These are phyloP conservation scores for Dynastes tityus DNA, from an alignment of 2,888 invertebrate genomes.

Conservation along the genomic window DNA sequence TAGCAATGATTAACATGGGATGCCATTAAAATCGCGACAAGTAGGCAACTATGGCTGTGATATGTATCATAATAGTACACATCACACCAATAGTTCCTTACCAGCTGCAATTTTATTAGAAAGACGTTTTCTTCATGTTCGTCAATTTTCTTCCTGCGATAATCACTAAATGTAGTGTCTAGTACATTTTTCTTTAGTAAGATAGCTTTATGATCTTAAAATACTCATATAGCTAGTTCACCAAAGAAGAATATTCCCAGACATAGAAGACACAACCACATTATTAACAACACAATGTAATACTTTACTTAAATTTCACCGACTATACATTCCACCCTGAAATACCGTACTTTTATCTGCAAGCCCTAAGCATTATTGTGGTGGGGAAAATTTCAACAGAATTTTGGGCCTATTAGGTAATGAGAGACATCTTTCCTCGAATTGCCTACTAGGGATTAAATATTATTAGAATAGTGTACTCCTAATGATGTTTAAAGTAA, in stretches of 20 bases:
- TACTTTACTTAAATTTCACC: too few relatives aligned
- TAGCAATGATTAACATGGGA: background rate
- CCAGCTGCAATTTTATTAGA: conserved; percentile 38
- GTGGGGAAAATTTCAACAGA: too few relatives aligned
- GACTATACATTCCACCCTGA: too few relatives aligned
- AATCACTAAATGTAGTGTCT: conserved; percentile 31
- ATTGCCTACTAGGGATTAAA: too few relatives aligned
- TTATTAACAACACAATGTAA: background rate
- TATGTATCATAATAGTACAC: conserved; percentile 62
- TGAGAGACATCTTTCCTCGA: too few relatives aligned
- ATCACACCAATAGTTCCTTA: conserved; percentile 70
- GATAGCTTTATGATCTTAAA: conserved; percentile 70
- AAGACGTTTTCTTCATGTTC: background rate
- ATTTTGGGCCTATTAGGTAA: too few relatives aligned
- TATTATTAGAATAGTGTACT: too few relatives aligned
- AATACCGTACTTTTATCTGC: too few relatives aligned
- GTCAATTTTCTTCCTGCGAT: background rate
- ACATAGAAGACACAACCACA: background rate
- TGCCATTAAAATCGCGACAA: conserved; percentile 42
- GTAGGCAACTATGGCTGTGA: conserved; percentile 70
- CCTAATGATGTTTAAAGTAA: too few relatives aligned
- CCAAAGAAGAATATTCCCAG: conserved; percentile 65
- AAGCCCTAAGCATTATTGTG: too few relatives aligned
- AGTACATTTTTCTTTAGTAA: conserved; percentile 63
- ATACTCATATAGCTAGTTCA: conserved; percentile 67